A percentile compares a stretch with the other conserved stretches of the same genome.
Conservation (phyloP, 2,797 vertebrate species). For the Iguana delicatissima region DNA sequence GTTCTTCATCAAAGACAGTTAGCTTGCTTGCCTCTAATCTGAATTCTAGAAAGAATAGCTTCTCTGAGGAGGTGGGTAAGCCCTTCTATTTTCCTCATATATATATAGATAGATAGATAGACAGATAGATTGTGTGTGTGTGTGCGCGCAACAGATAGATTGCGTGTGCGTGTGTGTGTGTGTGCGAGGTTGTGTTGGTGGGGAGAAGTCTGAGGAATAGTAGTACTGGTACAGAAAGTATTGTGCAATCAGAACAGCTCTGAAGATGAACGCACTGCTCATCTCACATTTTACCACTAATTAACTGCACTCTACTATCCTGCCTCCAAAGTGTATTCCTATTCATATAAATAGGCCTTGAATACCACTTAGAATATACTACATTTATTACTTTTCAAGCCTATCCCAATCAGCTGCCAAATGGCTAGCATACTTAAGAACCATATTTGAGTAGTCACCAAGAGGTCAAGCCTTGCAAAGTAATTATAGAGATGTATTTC, state of each 20-base stretch:
- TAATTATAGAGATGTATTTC: conserved; percentile 21
- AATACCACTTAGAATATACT: background rate
- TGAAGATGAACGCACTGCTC: background rate
- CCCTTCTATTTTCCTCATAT: background rate
- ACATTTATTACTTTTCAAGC: background rate
- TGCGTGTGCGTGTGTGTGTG: background rate
- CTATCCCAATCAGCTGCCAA: conserved; percentile 5
- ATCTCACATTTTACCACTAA: background rate
- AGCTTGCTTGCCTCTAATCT: background rate
- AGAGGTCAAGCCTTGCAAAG: background rate
- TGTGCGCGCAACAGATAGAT: no score
- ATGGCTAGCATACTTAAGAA: conserved; percentile 12
- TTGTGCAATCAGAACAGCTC: background rate
- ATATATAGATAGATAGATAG: no score
- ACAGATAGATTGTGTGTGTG: no score
- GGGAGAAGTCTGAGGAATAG: background rate
- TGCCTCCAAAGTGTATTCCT: background rate
- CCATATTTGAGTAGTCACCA: background rate
- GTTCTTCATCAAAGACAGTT: background rate
- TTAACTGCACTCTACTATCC: background rate
- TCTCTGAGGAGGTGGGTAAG: background rate
- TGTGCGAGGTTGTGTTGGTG: background rate
- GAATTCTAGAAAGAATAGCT: background rate
- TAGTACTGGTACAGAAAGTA: background rate
- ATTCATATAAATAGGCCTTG: background rate